Percentiles rank a stretch among this genome's conserved stretches.
Evolutionary conservation across 2,797 vertebrate genomes (phyloP).

Genomic region (Hydrolagus colliei): DNA sequence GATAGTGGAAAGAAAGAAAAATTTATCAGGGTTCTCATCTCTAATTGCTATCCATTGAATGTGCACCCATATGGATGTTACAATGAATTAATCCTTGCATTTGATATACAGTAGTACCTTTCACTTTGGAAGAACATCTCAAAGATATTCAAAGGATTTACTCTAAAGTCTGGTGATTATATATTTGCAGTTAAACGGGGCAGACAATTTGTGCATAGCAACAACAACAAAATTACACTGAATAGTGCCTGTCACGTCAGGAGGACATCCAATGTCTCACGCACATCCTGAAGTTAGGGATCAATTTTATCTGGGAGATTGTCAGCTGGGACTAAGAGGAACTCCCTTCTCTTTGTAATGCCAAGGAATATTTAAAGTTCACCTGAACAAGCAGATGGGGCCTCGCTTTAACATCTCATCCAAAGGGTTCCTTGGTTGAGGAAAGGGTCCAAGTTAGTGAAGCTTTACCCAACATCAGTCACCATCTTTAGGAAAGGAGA

Average conservation of each 20-base stretch:
- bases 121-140: not conserved
- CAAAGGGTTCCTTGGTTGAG: not conserved
- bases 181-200: no score
- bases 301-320: no score
- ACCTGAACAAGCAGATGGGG: no score
- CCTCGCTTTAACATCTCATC: not conserved
- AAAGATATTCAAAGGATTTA: not conserved
- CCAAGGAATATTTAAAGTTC: no score
- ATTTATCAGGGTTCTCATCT: not conserved
- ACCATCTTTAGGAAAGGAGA: not conserved
- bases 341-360: no score
- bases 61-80: not conserved
- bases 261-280: no score
- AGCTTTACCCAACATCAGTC: not conserved
- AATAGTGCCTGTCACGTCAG: no score
- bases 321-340: no score
- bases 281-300: no score
- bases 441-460: not conserved
- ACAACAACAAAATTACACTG: no score
- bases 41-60: not conserved
- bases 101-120: not conserved
- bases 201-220: no score
- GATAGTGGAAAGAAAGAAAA: not conserved
- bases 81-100: not conserved
- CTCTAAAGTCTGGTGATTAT: no score